Evolutionary conservation across 2,113 vertebrate genomes (phyloP), one percentile per base, ranked within the genome.

Genomic region (Girardinichthys multiradiatus): DNA sequence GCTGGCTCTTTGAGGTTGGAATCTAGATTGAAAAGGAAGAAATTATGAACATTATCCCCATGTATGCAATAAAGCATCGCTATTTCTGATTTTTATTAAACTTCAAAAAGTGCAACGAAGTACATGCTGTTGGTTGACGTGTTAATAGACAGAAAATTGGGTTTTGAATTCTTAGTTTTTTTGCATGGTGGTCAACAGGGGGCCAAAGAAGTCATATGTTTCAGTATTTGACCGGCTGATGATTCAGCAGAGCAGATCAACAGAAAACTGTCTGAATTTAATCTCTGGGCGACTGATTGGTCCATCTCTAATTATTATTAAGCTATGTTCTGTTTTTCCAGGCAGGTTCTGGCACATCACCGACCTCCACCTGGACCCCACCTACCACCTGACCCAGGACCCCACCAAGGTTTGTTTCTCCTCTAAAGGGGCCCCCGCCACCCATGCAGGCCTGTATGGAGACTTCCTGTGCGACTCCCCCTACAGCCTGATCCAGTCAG

Each of bases 281-380:
- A n/a, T n/a, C n/a, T n/a, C n/a, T n/a, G n/a, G n/a, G n/a, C n/a
- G n/a, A n/a, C 42, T 45, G 17, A 45, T 45, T 45, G 42, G 4
- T 2, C 3, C 26, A 4, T 30, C 17, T 30, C 1, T 19, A 4
- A 30, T 42, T 8, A n/a, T 54, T 39, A 13, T 11, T 14, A 58
- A 19, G 4, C 12, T 4, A 11, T n/a, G 24, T 54, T 45, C 27
- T 48, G 6, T 59, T 4, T 27, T 0, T 86, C 67, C 92, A 98
- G 97, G 95, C 31, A 91, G 96, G 68, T 99, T 99, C 91, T 99
- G 97, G 97, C 98, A 99, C 66, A 93, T 99, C 76, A 96, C 96
- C 0, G 97, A 99, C 88, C 94, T 99, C 83, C 98, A 99, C 91
- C 93, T 99, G 90, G 98, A 99, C 86, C 96, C 96, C 0, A 95